These are phyloP conservation scores for Phaedon cochleariae DNA, from an alignment of 2,888 invertebrate genomes.

Conservation along the genomic window DNA sequence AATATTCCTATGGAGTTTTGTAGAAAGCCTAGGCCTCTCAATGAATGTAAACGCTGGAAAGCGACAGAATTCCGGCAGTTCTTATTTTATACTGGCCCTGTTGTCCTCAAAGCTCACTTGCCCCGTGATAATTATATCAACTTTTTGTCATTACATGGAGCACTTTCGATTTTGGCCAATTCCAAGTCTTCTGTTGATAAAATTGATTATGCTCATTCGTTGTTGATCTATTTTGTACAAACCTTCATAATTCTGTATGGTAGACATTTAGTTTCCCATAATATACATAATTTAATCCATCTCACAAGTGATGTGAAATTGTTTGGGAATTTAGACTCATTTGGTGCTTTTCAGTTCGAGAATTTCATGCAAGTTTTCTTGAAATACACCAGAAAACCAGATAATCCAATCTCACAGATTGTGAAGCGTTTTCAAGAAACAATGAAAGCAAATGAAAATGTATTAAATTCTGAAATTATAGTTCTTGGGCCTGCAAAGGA, in stretches of 20 bases:
- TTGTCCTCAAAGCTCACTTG: constrained; percentile 19
- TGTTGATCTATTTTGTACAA: constrained; percentile 17
- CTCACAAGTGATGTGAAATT: constrained; percentile 8
- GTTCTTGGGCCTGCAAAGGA: constrained; percentile 6
- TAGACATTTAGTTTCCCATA: constrained; percentile 12
- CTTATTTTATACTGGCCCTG: constrained; percentile 21
- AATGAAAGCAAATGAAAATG: neutral
- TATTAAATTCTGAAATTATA: neutral
- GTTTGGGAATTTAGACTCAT: constrained; percentile 12
- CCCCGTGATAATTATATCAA: constrained; percentile 14
- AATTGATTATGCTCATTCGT: constrained; percentile 9
- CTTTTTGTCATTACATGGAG: constrained; percentile 23
- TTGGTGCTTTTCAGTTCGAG: constrained; percentile 14
- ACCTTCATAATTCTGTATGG: constrained; percentile 7
- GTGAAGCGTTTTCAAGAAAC: constrained; percentile 6
- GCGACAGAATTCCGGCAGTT: constrained; percentile 23
- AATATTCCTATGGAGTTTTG: constrained; percentile 18
- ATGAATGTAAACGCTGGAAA: constrained; percentile 16
- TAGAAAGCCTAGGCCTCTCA: constrained; percentile 14
- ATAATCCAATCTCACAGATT: constrained; percentile 17
- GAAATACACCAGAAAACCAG: constrained; percentile 12
- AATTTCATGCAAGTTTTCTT: constrained; percentile 6
- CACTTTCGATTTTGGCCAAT: constrained; percentile 19
- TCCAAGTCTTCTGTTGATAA: constrained; percentile 7
- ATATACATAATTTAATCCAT: constrained; percentile 15